A percentile compares a stretch with the other conserved stretches of the same genome.
These are phyloP conservation scores for Cossypha niveicapilla DNA, from an alignment of 2,797 vertebrate species.

Conservation along the genomic window DNA sequence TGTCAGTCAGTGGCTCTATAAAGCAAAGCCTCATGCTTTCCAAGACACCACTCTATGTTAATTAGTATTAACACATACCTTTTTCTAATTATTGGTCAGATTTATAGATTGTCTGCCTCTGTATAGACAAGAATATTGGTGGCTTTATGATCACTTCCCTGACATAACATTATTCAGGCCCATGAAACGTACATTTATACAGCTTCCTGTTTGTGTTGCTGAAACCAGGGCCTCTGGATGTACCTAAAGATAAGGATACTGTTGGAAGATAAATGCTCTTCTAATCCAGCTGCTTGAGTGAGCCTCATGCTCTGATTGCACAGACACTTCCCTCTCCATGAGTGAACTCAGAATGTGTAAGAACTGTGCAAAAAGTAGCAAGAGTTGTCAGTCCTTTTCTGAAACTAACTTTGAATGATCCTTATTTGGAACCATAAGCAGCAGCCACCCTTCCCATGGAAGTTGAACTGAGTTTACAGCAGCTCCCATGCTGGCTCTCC, in stretches of 20 bases:
- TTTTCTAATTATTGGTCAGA: background rate
- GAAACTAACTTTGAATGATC: background rate
- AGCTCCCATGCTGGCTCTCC: background rate
- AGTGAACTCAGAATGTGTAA: background rate
- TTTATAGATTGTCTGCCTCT: background rate
- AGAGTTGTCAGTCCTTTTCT: background rate
- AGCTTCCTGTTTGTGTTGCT: background rate
- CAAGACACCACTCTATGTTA: background rate
- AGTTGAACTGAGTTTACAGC: background rate
- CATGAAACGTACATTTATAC: background rate
- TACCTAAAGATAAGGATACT: background rate
- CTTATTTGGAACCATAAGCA: background rate
- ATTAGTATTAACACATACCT: background rate
- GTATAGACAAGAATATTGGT: background rate
- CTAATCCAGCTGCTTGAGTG: background rate
- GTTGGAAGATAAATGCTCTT: background rate
- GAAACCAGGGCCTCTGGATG: background rate
- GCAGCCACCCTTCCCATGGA: background rate
- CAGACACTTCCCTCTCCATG: background rate
- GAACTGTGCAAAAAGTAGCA: background rate
- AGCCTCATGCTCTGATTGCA: background rate
- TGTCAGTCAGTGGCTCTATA: background rate
- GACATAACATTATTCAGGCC: background rate
- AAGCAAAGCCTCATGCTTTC: background rate
- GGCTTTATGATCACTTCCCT: background rate